Evolutionary conservation across 53 echinoderm and acorn worm species (phyloP), one percentile per base, ranked within the genome.

Genomic region (Astropecten irregularis): DNA sequence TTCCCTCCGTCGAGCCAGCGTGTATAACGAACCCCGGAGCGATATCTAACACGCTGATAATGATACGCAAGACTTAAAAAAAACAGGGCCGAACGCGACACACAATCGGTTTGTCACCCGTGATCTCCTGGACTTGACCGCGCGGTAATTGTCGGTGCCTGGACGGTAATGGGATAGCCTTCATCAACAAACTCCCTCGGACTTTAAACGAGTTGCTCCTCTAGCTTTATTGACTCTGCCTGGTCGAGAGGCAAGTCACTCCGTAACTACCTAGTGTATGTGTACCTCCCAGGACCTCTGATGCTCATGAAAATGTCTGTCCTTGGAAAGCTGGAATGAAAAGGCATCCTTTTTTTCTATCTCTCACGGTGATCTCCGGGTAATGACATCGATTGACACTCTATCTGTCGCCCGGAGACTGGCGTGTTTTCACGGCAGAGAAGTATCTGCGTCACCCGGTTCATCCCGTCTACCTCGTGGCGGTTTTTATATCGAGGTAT

Each of bases 321-420:
- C 58, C 32, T 29, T 21, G 26, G 35, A 19, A n/a, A 51, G 25
- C 59, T 58, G 9, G 30, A 51, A 19, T 0, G 0, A 65, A 33
- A 21, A 37, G 65, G 38, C 65, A 37, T 38, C 61, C 16, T 18
- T 38, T 37, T 65, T 37, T 65, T 21, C 38, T 37, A 29, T 34
- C 19, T 35, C n/a, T n/a, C n/a, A n/a, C n/a, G n/a, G n/a, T 18
- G 68, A n/a, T 23, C 44, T 79, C 19, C 16, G 61, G 40, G 16
- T 79, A 79, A 79, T 79, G 62, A 62, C 79, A 79, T 48, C 61
- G 79, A 37, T 46, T 79, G 61, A 79, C 32, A 47, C 62, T 32
- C 44, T 44, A 29, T 61, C 61, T 79, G 79, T 79, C 79, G 61
- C 79, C 62, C 61, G 62, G 44, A 79, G 49, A 44, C 22, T 30